phyloP scores from a whole-genome alignment of 1,140 invertebrate species.

The Melipona quadrifasciata region DNA sequence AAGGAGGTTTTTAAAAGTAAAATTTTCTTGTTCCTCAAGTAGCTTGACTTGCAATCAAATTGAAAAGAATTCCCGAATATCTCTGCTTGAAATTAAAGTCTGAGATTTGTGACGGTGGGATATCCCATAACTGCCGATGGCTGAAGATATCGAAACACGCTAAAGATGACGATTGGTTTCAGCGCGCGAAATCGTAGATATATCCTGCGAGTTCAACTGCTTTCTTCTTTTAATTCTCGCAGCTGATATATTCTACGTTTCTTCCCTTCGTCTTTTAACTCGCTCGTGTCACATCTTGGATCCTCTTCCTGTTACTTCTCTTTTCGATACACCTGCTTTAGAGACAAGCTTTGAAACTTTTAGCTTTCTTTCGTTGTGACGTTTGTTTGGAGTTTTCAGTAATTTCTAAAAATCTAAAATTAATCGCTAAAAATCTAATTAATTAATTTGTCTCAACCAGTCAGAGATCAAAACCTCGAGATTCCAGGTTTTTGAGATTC shows the following conservation, averaged over 20 bases:
- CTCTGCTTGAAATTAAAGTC: background rate
- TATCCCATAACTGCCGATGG: conserved; percentile 38
- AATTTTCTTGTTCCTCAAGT: no score
- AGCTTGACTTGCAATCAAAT: no score
- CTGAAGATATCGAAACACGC: conserved; percentile 44
- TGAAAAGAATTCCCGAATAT: no score
- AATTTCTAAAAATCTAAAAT: no score
- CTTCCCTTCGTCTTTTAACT: conserved; percentile 16
- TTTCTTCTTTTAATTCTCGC: conserved; percentile 12
- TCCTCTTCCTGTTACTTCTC: background rate
- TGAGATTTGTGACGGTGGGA: background rate
- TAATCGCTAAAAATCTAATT: no score
- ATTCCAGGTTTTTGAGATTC: background rate
- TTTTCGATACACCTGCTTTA: background rate
- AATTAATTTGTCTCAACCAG: no score
- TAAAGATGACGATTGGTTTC: conserved; percentile 37
- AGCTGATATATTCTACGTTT: conserved; percentile 11
- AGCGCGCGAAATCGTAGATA: no score
- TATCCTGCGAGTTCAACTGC: no score
- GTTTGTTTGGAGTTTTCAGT: background rate
- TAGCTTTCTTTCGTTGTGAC: background rate
- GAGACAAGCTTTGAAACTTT: background rate
- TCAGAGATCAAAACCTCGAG: no score
- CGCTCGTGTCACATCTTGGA: background rate
- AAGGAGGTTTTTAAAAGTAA: no score